Base-by-base conservation (phyloP, 1,140 invertebrate species). In the Nephila pilipes region DNA sequence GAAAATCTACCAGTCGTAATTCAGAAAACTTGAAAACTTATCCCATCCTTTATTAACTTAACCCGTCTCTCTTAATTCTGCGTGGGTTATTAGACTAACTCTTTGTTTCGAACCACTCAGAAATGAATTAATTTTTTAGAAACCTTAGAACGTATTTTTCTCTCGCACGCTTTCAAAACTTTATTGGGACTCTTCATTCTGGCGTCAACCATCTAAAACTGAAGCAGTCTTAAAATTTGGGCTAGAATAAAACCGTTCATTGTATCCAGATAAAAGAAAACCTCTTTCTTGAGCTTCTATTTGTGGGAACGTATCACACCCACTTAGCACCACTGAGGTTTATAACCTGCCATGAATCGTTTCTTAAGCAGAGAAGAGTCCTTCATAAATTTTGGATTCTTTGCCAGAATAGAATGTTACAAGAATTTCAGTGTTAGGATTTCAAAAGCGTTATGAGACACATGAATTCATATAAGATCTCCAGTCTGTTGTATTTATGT, bases 291-390 rank as follows among this genome's bases (percentile, higher is more conserved):
- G 69, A 65, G 14, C 69, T 20, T 18, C 69, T 29, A 75, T 75
- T 75, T 29, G 29, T 5, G 69, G 29, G 12, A 75, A 46, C 16
- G 69, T 14, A 65, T 65, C 63, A 65, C n/a, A 65, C 32, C 80
- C 80, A 81, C 80, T 81, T 81, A 81, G 12, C 80, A 25, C 80
- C 80, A 81, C 46, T 81, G 38, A 81, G 80, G 80, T 81, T 81
- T 81, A 81, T 81, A 55, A 55, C 80, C 46, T 55, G 29, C 18
- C 29, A 32, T 18, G 69, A 75, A 29, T 25, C 69, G 29, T 75
- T 75, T 75, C 69, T 75, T 29, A 22, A 46, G 36, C 38, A 18
- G 25, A 55, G 80, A 38, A 81, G 80, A 22, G 38, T 54, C 79
- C 16, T 81, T 81, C 80, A 81, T 81, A 81, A 81, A 81, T 81